Base-by-base conservation (phyloP, 2,113 vertebrate genomes). In the Megaleporinus macrocephalus region DNA sequence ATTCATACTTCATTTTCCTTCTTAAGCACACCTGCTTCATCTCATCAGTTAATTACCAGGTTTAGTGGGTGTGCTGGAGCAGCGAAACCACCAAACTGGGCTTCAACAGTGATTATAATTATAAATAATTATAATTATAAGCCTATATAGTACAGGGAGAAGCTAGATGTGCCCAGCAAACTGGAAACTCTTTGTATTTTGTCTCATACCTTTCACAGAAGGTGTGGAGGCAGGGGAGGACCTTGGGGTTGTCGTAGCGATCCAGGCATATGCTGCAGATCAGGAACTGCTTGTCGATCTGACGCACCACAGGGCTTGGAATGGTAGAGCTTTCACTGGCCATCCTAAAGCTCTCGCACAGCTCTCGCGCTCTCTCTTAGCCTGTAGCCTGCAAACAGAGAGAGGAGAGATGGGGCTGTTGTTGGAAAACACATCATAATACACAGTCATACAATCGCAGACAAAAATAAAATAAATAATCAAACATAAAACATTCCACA, bases 251-350 rank as follows among this genome's bases (percentile, higher is more conserved):
- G 91, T 98, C 94, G 95, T 98, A 99, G 90, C 96, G 97, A 91
- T 99, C 97, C 95, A 99, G 95, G 93, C 98, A 99, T 95, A 99
- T 99, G 93, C 98, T 99, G 91, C 98, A 99, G 92, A 99, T 99
- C 94, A 99, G 89, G 96, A 99, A 99, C 94, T 99, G 97, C 93
- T 98, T 98, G 95, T 99, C 96, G 81, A 99, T 99, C 94, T 99
- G 97, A 88, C 96, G 95, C 78, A 98, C 97, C 90, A 99, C 97
- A 49, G 97, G 98, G 88, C 96, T 98, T 90, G 97, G 96, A 92
- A 98, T 95, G 93, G 93, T 95, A 91, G 96, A 92, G 89, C 93
- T 93, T 95, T 99, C 97, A 95, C 95, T 97, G 95, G 97, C 97
- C 98, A 99, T 99, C 95, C 96, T 99, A 97, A 95, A 94, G 90